These are phyloP conservation scores for Prietella phreatophila DNA, from an alignment of 2,113 vertebrate species.

Conservation along the genomic window DNA sequence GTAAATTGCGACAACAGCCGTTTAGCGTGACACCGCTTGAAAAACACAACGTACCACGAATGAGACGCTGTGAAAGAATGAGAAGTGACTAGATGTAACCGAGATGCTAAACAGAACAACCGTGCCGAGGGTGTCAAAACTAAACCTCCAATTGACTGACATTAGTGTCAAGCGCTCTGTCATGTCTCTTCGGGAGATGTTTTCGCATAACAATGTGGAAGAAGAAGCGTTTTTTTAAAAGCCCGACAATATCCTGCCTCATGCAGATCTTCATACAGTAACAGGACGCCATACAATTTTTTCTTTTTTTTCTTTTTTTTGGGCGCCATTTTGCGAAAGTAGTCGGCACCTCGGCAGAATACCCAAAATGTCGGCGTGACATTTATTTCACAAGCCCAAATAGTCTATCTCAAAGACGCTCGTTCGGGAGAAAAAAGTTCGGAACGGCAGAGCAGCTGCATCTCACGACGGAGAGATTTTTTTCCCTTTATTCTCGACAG, in stretches of 20 bases:
- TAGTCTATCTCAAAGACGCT: slow-evolving; percentile 25
- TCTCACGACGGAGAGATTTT: background rate
- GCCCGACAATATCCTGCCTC: background rate
- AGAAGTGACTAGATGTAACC: slow-evolving; percentile 31
- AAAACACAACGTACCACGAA: slow-evolving; percentile 42
- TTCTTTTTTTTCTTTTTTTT: background rate
- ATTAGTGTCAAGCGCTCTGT: slow-evolving; percentile 65
- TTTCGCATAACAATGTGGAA: slow-evolving; percentile 1
- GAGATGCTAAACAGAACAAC: slow-evolving; percentile 52
- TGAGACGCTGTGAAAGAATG: slow-evolving; percentile 7
- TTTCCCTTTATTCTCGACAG: background rate
- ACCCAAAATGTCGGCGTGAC: slow-evolving; percentile 39
- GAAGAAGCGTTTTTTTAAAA: background rate
- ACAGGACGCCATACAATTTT: background rate
- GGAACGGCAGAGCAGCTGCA: background rate
- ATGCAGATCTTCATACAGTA: slow-evolving; percentile 1
- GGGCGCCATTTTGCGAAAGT: slow-evolving; percentile 39
- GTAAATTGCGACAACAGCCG: slow-evolving; percentile 43
- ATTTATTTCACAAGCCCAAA: slow-evolving; percentile 40
- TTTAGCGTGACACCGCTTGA: slow-evolving; percentile 28
- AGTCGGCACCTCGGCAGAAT: background rate
- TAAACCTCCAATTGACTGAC: slow-evolving; percentile 60
- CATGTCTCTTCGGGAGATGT: slow-evolving; percentile 43
- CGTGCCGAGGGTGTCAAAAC: slow-evolving; percentile 48
- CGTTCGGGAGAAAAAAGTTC: background rate